These are phyloP conservation scores for Myrmecophaga tridactyla DNA, from an alignment of 2,113 vertebrate genomes.

Conservation along the genomic window DNA sequence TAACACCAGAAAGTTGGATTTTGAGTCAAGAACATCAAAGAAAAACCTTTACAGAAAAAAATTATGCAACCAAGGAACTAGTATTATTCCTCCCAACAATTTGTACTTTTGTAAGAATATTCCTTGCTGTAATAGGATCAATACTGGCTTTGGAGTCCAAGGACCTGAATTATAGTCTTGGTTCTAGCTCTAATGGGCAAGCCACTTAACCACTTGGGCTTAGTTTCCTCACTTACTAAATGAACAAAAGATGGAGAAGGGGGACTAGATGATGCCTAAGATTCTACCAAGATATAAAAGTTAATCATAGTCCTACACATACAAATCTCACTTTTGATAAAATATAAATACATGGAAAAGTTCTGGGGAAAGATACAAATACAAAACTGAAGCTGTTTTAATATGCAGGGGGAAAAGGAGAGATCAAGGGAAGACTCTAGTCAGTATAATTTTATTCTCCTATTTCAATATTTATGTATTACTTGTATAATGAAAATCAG, in stretches of 20 bases:
- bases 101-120: conserved; percentile 54
- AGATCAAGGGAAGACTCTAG: background rate
- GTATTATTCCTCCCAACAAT: conserved; percentile 61
- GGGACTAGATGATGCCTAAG: background rate
- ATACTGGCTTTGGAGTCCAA: background rate
- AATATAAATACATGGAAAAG: conserved; percentile 32
- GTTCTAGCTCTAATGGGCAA: background rate
- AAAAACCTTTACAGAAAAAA: conserved; percentile 72
- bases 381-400: conserved; percentile 14
- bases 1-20: conserved; percentile 70
- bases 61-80: conserved; percentile 74
- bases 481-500: conserved; percentile 30
- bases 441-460: conserved; percentile 14
- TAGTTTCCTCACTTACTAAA: conserved; percentile 42
- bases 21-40: conserved; percentile 72
- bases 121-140: conserved; percentile 40
- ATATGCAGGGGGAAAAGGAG: background rate
- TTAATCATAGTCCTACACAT: background rate
- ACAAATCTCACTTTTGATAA: conserved; percentile 17
- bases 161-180: background rate
- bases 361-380: conserved; percentile 4
- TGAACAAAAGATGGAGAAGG: background rate
- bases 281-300: conserved; percentile 41
- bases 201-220: background rate
- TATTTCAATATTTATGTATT: conserved; percentile 23